These are phyloP conservation scores for Cosmia pyralina DNA, from an alignment of 2,888 invertebrate genomes.

Conservation along the genomic window DNA sequence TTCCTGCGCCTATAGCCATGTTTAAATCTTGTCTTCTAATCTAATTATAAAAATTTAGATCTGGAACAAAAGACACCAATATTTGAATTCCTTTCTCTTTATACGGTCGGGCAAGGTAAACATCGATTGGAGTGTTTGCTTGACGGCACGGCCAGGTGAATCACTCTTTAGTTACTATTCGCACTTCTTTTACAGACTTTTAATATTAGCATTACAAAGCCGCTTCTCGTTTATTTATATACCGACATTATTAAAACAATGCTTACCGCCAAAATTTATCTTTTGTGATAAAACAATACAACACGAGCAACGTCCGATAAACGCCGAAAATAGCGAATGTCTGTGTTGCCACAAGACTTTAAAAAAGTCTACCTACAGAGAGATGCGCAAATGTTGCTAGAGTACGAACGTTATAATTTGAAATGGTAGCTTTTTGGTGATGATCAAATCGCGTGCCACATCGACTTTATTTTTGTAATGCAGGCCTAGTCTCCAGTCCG, in stretches of 20 bases:
- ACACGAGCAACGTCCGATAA: constrained; percentile 53
- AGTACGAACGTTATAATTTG: not conserved
- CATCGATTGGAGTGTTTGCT: constrained; percentile 80
- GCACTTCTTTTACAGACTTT: constrained; percentile 24
- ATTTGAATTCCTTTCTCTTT: constrained; percentile 70
- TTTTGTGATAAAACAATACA: constrained; percentile 52
- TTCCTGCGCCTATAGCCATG: constrained; percentile 94
- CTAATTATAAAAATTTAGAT: constrained; percentile 72
- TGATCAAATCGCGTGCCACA: not conserved
- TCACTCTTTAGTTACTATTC: constrained; percentile 14
- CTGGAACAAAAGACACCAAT: constrained; percentile 81
- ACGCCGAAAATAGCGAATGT: constrained; percentile 52
- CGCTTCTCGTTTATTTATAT: constrained; percentile 40
- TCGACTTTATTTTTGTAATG: too few relatives aligned
- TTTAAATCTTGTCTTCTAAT: constrained; percentile 77
- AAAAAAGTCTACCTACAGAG: not conserved
- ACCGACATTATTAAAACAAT: constrained; percentile 48
- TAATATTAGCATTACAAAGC: constrained; percentile 20
- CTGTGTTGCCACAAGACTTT: constrained; percentile 62
- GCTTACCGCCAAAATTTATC: constrained; percentile 70
- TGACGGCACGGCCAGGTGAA: constrained; percentile 52
- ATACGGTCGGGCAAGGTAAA: constrained; percentile 68
- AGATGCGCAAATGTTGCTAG: constrained; percentile 15
- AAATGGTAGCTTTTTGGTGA: constrained; percentile 36
- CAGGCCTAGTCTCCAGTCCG: too few relatives aligned